These are phyloP conservation scores for Synanthedon myopaeformis DNA, from an alignment of 2,888 invertebrate species.

Conservation along the genomic window DNA sequence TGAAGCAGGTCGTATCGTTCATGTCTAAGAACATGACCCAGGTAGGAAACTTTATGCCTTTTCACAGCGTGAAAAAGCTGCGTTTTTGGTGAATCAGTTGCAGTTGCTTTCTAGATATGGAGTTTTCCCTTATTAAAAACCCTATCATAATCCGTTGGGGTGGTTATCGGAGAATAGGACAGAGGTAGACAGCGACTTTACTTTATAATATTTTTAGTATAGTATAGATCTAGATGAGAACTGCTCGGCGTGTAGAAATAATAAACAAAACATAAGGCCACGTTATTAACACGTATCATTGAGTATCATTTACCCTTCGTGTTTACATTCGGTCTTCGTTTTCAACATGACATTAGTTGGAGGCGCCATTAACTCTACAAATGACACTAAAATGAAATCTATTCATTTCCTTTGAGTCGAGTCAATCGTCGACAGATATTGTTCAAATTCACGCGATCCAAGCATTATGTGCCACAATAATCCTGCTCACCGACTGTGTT, in stretches of 20 bases:
- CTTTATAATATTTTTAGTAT: too few species aligned
- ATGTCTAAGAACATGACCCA: too few species aligned
- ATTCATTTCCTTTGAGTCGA: constrained; percentile 65
- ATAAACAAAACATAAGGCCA: constrained; percentile 3
- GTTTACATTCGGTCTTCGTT: constrained; percentile 25
- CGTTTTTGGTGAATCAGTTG: too few species aligned
- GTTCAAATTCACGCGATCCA: constrained; percentile 64
- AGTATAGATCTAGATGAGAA: not conserved
- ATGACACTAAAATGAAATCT: constrained; percentile 70
- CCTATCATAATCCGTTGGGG: too few species aligned
- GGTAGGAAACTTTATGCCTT: too few species aligned
- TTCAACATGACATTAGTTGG: constrained; percentile 44
- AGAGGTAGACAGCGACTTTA: too few species aligned
- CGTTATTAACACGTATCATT: constrained; percentile 38
- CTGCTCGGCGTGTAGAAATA: not conserved
- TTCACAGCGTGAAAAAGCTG: too few species aligned
- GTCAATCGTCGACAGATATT: constrained; percentile 63
- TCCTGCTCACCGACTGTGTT: constrained; percentile 2
- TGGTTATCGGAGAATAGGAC: too few species aligned
- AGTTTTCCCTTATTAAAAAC: too few species aligned
- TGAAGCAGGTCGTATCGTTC: too few species aligned
- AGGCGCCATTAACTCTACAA: constrained; percentile 65
- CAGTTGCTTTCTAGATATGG: too few species aligned
- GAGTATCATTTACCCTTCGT: constrained; percentile 22
- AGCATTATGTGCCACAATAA: constrained; percentile 34